Base-by-base conservation (phyloP, 1,140 invertebrate species). In the Chrysoperla carnea region DNA sequence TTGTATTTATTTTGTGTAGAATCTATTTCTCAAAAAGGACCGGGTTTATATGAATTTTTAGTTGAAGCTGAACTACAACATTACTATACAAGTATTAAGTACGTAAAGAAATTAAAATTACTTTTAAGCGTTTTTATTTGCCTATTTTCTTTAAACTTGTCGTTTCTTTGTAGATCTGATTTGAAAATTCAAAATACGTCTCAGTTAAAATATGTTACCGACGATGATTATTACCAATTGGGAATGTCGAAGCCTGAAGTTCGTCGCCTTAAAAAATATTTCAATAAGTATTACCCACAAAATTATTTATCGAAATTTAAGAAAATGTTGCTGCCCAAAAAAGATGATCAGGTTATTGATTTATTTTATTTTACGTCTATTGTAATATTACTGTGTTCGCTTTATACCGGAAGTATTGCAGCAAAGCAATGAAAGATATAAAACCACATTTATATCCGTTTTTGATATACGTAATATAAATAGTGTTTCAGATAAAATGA, bases 231-330 rank as follows among this genome's bases (percentile, higher is more conserved):
- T 27, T 64, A 72, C 31, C 80, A 84, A 44, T 82, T 99, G 52
- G 93, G 93, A 6, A 87, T 99, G 76, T 89, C 89, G 7, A 85
- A 87, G 49, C 93, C 93, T 15, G 94, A 98, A 64, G 87, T 91
- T 62, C 75, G 93, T 48, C 70, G 93, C 44, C 73, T 96, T 33
- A 84, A 86, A 49, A 95, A 94, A 63, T 89, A 82, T 55, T 94
- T 90, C 57, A 80, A 87, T 48, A 95, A 90, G 60, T 83, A 91
- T 61, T 91, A 81, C 56, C 89, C 89, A 6, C 85, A 91, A 56
- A 90, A 87, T 50, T 93, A 93, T 58, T 64, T 94, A 13, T 84
- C 81, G 2, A 93, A 92, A 61, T 80, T 96, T 49, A 92, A 87
- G 63, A 88, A 76, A 51, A 62, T 81, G 53, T 56, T 82, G 1